Evolutionary conservation across 1,140 invertebrate species (phyloP).

Genomic region (Drosophila ercepeae): DNA sequence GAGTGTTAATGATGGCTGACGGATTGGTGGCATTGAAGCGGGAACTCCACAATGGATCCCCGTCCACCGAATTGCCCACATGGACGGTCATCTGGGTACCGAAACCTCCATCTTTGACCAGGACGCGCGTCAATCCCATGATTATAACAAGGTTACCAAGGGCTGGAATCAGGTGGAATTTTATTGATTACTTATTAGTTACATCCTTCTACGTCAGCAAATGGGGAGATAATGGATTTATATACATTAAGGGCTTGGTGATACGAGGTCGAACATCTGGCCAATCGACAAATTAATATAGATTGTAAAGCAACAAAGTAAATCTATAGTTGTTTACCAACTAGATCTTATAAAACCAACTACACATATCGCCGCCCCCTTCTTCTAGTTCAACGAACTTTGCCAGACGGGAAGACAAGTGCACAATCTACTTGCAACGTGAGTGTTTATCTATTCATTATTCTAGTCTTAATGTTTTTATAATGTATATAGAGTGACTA

Average conservation of each 20-base stretch:
- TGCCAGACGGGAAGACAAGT: not conserved
- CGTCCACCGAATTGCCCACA: slow-evolving; percentile 88
- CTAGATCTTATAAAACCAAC: slow-evolving; percentile 11
- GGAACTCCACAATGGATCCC: slow-evolving; percentile 93
- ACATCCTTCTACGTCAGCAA: slow-evolving; percentile 20
- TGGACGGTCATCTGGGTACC: slow-evolving; percentile 90
- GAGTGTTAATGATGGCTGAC: slow-evolving; percentile 89
- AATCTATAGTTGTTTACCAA: slow-evolving; percentile 17
- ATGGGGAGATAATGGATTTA: slow-evolving; percentile 12
- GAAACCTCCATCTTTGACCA: slow-evolving; percentile 90
- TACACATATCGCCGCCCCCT: slow-evolving; percentile 23
- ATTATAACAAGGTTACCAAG: slow-evolving; percentile 12
- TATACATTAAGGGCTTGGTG: slow-evolving; percentile 5
- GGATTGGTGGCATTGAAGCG: slow-evolving; percentile 90
- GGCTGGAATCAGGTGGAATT: not conserved
- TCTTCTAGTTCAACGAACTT: slow-evolving; percentile 46
- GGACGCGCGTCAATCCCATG: slow-evolving; percentile 65
- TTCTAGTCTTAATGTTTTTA: not conserved
- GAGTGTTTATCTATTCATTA: slow-evolving; percentile 12
- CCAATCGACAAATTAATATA: not conserved
- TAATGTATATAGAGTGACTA: not conserved
- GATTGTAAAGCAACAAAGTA: slow-evolving; percentile 12
- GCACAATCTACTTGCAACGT: slow-evolving; percentile 8
- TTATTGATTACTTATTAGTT: slow-evolving; percentile 21
- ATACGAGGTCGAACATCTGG: slow-evolving; percentile 21